Conservation (phyloP, 2,797 vertebrate species). For the Masticophis lateralis region DNA sequence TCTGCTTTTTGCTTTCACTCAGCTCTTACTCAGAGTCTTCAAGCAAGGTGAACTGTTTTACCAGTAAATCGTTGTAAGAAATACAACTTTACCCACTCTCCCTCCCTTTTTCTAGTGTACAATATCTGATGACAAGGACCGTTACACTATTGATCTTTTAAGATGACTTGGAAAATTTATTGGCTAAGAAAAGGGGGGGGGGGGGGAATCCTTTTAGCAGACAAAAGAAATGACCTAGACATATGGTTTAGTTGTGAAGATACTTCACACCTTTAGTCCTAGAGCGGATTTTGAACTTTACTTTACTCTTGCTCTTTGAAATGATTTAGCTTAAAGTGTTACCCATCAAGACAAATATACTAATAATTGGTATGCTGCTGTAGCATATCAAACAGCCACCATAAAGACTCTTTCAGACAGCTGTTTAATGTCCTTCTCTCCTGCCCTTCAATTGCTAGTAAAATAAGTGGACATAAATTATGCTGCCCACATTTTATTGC, state of each 20-base stretch:
- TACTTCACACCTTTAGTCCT: neutral
- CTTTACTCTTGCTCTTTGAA: neutral
- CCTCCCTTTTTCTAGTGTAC: neutral
- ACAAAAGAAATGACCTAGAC: neutral
- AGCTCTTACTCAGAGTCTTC: neutral
- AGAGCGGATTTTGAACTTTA: neutral
- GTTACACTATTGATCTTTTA: neutral
- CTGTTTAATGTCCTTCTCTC: neutral
- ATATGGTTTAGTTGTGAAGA: neutral
- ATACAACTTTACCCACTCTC: neutral
- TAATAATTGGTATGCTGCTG: neutral
- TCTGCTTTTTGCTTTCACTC: neutral
- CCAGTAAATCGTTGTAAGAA: neutral
- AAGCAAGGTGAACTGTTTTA: neutral
- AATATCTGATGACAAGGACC: neutral
- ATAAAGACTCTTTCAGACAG: neutral
- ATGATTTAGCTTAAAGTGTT: neutral
- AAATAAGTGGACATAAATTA: neutral
- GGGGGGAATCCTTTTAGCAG: neutral
- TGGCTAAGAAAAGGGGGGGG: neutral
- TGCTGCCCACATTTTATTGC: neutral
- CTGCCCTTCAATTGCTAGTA: neutral
- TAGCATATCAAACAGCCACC: neutral
- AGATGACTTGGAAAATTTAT: neutral
- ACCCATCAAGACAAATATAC: neutral